Evolutionary conservation across 2,888 invertebrate species (phyloP).

Genomic region (Chloroclystis v-ata): DNA sequence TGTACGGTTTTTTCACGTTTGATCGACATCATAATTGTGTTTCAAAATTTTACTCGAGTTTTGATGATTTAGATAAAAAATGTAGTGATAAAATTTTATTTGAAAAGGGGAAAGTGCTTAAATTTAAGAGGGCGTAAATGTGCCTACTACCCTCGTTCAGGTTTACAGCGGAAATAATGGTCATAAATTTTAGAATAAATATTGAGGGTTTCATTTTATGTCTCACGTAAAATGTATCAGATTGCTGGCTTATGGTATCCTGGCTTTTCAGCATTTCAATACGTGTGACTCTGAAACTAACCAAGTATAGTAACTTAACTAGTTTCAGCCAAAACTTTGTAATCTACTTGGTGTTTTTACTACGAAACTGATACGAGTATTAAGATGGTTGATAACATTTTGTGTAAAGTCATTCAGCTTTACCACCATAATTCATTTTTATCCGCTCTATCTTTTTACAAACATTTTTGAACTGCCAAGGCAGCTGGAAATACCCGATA

Average conservation of each 20-base stretch:
- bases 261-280: conserved; percentile 4
- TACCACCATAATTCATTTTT: neutral
- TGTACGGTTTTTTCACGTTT: neutral
- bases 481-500: neutral
- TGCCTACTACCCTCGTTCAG: conserved; percentile 25
- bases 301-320: too few relatives aligned
- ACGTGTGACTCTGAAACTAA: neutral
- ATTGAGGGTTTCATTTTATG: conserved; percentile 29
- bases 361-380: too few relatives aligned
- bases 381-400: too few relatives aligned
- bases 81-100: conserved; percentile 17
- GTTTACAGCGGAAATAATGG: conserved; percentile 29
- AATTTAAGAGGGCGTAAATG: conserved; percentile 28
- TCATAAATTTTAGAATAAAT: conserved; percentile 28
- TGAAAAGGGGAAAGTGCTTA: conserved; percentile 17
- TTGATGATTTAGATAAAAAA: conserved; percentile 10
- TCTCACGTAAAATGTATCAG: conserved; percentile 27
- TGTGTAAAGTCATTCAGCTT: too few relatives aligned
- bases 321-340: too few relatives aligned
- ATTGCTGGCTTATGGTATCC: conserved; percentile 20
- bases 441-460: neutral
- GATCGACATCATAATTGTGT: neutral
- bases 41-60: conserved; percentile 4
- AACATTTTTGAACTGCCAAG: neutral
- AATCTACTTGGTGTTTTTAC: too few relatives aligned